Conservation (phyloP, 2,797 vertebrate genomes). For the Carapus acus region DNA sequence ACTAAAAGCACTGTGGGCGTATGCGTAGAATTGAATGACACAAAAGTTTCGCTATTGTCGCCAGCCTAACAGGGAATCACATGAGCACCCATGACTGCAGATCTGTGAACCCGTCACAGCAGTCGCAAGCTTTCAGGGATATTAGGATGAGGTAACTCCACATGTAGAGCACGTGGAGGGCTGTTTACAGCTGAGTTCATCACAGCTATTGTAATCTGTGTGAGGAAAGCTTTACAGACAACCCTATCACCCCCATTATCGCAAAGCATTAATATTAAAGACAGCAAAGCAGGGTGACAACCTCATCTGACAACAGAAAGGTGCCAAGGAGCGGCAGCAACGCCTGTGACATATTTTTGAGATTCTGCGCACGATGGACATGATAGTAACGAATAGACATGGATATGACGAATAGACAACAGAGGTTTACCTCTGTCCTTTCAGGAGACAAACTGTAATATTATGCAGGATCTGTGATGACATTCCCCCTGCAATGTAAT, state of each 20-base stretch:
- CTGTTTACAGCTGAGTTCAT: constrained; percentile 50
- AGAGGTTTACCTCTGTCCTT: constrained; percentile 53
- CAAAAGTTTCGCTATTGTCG: constrained; percentile 13
- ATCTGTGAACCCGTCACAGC: not conserved
- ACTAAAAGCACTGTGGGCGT: constrained; percentile 9
- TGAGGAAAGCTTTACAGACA: constrained; percentile 59
- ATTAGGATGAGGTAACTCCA: constrained; percentile 39
- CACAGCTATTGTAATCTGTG: constrained; percentile 56
- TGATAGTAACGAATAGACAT: no score
- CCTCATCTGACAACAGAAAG: constrained; percentile 22
- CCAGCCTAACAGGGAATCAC: not conserved
- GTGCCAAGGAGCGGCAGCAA: no score
- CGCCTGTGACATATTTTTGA: no score
- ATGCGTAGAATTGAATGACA: not conserved
- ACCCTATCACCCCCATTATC: constrained; percentile 49
- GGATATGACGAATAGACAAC: no score
- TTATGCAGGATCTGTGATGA: constrained; percentile 60
- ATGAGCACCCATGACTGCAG: constrained; percentile 4
- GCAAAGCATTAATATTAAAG: constrained; percentile 10
- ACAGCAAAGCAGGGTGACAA: constrained; percentile 1
- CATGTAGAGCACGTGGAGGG: constrained; percentile 43
- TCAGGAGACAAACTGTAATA: constrained; percentile 50
- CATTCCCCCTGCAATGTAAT: constrained; percentile 53
- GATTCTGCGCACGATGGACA: no score
- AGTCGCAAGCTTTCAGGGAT: no score